Base-by-base conservation (phyloP, 2,888 invertebrate genomes). In the Gari tellinella region DNA sequence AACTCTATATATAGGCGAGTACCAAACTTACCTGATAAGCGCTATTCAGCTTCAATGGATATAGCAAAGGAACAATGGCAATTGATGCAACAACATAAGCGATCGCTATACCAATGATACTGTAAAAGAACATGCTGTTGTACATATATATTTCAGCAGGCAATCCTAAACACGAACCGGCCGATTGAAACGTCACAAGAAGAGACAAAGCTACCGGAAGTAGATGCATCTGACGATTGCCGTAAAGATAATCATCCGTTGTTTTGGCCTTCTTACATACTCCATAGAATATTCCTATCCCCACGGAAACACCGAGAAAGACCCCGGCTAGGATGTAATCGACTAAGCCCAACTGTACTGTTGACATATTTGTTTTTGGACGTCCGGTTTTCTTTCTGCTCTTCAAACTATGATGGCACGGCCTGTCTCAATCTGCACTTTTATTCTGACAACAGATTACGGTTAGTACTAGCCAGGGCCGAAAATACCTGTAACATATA, bases 171-270 rank as follows among this genome's bases (percentile, higher is more conserved):
- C 82, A 61, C n/a, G 79, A 66, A 10, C 83, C 80, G 14, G 85
- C 80, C 0, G 85, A 85, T 58, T 80, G 77, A 66, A 75, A 84
- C 10, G 85, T 84, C 19, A 81, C 81, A 38, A 84, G 76, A 14
- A 85, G 52, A 5, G 85, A 85, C 52, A 85, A 23, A 14, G 82
- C 74, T 17, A 84, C 83, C 0, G 85, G 83, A 8, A 81, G 19
- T 8, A 72, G 8, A n/a, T 64, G 58, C 81, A 84, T 79, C 17
- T 63, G 57, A 1, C 84, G 53, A 19, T 73, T 73, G 7, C 82
- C 84, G 10, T 81, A 58, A 2, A 84, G 64, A 63, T 84, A 84
- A 17, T 76, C 76, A 25, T 56, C 76, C 0, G 74, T 64, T 5
- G 76, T 55, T 15, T 48, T 46, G 10, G 70, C 60, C 23, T 66